Evolutionary conservation across 92 coral and sea anemone species (phyloP).

Genomic region (Palythoa heliodiscus): DNA sequence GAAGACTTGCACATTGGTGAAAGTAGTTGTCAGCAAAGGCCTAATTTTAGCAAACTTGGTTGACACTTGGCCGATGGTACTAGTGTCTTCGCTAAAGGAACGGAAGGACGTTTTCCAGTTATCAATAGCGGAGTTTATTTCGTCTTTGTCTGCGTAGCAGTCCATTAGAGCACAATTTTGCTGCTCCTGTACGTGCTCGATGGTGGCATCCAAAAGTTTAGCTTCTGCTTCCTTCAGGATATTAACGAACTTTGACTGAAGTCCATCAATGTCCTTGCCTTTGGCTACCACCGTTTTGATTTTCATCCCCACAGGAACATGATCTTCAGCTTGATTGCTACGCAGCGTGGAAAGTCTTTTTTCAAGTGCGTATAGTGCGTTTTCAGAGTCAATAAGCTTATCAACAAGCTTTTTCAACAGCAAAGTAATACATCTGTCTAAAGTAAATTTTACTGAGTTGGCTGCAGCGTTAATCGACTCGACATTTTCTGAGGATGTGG

Average conservation of each 20-base stretch:
- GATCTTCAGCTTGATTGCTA: background rate
- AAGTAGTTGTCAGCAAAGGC: slow-evolving; percentile 8
- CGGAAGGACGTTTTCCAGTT: background rate
- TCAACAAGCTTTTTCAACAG: background rate
- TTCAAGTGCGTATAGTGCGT: background rate
- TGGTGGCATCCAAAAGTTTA: slow-evolving; percentile 13
- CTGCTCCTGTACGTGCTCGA: background rate
- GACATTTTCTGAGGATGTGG: too few species aligned
- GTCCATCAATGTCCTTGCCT: slow-evolving; percentile 5
- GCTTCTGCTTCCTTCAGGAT: slow-evolving; percentile 11
- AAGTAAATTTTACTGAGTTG: too few species aligned
- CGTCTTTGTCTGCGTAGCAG: background rate
- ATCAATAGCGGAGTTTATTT: background rate
- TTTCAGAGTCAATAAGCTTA: background rate
- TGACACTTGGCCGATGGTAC: background rate
- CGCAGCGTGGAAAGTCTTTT: background rate
- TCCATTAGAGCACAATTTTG: background rate
- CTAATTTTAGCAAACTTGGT: background rate
- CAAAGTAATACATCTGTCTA: background rate
- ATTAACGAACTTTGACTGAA: background rate
- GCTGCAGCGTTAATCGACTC: too few species aligned
- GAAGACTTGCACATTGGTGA: slow-evolving; percentile 8
- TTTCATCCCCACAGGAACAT: background rate
- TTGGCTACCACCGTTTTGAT: background rate
- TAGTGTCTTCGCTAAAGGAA: background rate